Evolutionary conservation across 2,113 vertebrate genomes (phyloP), one percentile per base, ranked within the genome.

Genomic region (Dicaeum eximium): DNA sequence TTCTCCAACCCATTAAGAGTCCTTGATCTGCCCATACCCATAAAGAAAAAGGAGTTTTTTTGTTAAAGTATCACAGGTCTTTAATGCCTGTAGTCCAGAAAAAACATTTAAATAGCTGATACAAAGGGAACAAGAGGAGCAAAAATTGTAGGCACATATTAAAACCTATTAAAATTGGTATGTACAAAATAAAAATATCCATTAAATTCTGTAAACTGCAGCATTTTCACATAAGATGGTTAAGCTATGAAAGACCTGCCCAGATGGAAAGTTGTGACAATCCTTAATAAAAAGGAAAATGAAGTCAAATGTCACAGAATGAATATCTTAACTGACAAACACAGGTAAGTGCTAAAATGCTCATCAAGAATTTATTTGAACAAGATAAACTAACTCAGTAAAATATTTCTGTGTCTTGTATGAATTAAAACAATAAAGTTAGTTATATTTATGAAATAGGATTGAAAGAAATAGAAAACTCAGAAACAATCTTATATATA

Each of bases 1-100:
- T 91, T 96, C 85, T 93, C 88, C 89, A 94, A 93, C 51, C 90
- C 88, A 88, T 96, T 96, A 97, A 90, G 88, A 94, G 93, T 89
- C 95, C 94, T 96, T 96, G 90, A 90, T 93, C 90, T 95, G 79
- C 86, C 94, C 88, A 94, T 45, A 80, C 31, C 10, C 67, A 67
- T 67, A 90, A 88, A 95, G 64, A 94, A 93, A 92, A 47, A 69
- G 22, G 5, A 4, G 1, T 9, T 77, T 90, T 67, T 66, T 67
- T 54, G 51, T 45, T 83, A n/a, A 17, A 83, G n/a, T 47, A 74
- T 74, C 83, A 50, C 27, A 86, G 28, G 37, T 86, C 60, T 74
- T 74, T 88, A 94, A 93, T 86, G 82, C 37, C 78, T 74, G 47
- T 64, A 60, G 40, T 74, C 75, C 88, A 92, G 86, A 87, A 80